Conservation (phyloP, 2,797 vertebrate genomes). For the Fringilla coelebs region DNA sequence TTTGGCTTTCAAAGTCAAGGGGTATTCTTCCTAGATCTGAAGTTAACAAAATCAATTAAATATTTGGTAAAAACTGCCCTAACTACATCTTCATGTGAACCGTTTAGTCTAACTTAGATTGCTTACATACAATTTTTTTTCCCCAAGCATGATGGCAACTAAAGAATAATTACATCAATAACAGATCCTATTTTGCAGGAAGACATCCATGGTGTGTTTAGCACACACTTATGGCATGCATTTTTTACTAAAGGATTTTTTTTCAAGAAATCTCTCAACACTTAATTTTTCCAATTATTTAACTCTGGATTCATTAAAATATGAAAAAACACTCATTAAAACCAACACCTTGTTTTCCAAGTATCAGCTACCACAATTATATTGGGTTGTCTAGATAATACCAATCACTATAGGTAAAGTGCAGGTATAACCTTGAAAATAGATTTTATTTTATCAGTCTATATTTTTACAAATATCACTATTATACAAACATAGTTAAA, state of each 20-base stretch:
- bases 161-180: neutral
- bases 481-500: neutral
- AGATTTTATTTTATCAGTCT: neutral
- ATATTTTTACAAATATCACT: neutral
- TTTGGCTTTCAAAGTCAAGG: neutral
- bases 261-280: neutral
- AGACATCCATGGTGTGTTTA: neutral
- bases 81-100: neutral
- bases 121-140: neutral
- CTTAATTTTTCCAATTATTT: neutral
- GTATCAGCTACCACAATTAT: neutral
- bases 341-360: neutral
- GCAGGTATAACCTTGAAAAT: neutral
- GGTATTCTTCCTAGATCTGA: neutral
- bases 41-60: neutral
- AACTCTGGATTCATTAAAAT: neutral
- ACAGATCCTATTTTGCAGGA: neutral
- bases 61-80: neutral
- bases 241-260: neutral
- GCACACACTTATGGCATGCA: fast-evolving
- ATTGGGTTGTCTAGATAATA: neutral
- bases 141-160: neutral
- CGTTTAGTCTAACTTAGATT: neutral
- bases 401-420: neutral
- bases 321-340: neutral